A percentile compares a stretch with the other conserved stretches of the same genome.
Conservation (phyloP, 2,888 invertebrate genomes). For the Cheilosia urbana region DNA sequence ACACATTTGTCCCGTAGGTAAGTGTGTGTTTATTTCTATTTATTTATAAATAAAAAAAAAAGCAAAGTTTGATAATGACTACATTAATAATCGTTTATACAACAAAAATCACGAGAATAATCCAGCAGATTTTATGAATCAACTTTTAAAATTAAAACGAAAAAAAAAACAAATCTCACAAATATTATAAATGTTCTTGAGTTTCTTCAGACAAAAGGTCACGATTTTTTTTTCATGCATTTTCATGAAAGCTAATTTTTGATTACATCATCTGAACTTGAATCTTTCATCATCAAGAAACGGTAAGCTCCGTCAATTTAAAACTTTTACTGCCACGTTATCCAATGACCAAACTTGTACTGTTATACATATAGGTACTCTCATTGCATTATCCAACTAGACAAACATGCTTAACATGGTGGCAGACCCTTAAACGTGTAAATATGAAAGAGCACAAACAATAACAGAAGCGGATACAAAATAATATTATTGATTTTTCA, state of each 20-base stretch:
- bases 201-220: constrained; percentile 30
- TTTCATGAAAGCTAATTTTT: constrained; percentile 1
- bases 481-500: constrained; percentile 68
- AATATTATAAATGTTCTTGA: constrained; percentile 10
- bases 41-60: too few relatives aligned
- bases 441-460: constrained; percentile 56
- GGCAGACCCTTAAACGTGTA: constrained; percentile 48
- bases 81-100: neutral
- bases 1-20: too few relatives aligned
- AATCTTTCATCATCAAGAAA: constrained; percentile 1
- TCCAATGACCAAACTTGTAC: neutral
- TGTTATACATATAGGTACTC: neutral
- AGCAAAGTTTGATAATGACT: too few relatives aligned
- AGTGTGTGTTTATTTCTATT: too few relatives aligned
- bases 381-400: constrained; percentile 41
- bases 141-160: constrained; percentile 14
- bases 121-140: constrained; percentile 34
- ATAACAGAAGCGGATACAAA: constrained; percentile 48
- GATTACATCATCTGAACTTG: constrained; percentile 49
- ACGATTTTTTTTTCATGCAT: constrained; percentile 25
- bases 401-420: constrained; percentile 37
- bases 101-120: constrained; percentile 12
- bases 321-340: constrained; percentile 6
- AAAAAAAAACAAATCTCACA: neutral
- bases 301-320: neutral